Base-by-base conservation (phyloP, 1,140 invertebrate species). In the Camponotus floridanus region DNA sequence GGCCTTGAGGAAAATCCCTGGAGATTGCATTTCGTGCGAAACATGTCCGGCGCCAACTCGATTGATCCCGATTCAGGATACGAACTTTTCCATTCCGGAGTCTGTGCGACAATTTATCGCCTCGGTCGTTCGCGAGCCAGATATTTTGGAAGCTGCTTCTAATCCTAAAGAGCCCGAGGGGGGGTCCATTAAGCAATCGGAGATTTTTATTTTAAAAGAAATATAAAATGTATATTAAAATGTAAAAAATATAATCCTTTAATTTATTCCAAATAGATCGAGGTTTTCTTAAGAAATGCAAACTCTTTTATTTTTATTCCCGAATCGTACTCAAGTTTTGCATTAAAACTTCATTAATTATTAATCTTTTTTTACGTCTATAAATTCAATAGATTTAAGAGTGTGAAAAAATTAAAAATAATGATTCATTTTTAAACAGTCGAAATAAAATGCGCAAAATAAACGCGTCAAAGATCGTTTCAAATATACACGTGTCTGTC, bases 1-100 rank as follows among this genome's bases (percentile, higher is more conserved):
- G 87, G 84, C 88, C 87, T 89, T 89, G 88, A 84, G 36, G 71
- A 86, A 68, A 73, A 83, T 83, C 85, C 78, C 76, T 83, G 76
- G 84, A 86, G 86, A 86, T 88, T 89, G 87, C 64, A 89, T 78
- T 89, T 88, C 65, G 73, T 85, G 18, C 9, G 21, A 45, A 11
- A 33, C 36, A 83, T 78, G 39, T 83, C 55, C 26, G 79, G 55
- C 79, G 79, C 55, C 55, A 59, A 81, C 11, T 79, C 76, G 76
- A 80, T 26, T 68, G 51, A 70, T 70, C 64, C 33, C 55, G 76
- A 65, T 78, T 78, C 59, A 36, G 31, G 13, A 61, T 76, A 26
- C 36, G 55, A 70, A 80, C 62, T 68, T 80, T 68, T 39, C 33
- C n/a, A 39, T 6, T 31, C 33, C 11, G 31, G 13, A 33, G 13